Conservation (phyloP, 2,113 vertebrate species). For the Zosterops pallidus region DNA sequence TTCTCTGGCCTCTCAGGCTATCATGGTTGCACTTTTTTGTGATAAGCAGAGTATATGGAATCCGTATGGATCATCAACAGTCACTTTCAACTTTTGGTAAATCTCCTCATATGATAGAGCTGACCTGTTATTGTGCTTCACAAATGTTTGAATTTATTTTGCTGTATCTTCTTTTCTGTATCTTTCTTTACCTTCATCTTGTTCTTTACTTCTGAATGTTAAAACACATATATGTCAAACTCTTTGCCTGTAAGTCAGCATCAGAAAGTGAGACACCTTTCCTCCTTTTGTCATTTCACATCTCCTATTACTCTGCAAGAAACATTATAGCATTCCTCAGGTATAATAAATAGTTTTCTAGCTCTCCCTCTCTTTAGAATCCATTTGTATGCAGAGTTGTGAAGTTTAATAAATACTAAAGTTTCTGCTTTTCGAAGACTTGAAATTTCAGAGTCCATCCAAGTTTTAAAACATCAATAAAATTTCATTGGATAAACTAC, state of each 20-base stretch:
- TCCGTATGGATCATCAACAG: neutral
- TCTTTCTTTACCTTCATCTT: neutral
- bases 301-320: neutral
- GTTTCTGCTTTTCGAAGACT: neutral
- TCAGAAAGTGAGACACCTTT: neutral
- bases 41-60: neutral
- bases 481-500: neutral
- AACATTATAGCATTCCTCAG: neutral
- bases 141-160: neutral
- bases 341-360: neutral
- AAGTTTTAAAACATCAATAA: neutral
- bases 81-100: neutral
- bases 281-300: neutral
- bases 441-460: neutral
- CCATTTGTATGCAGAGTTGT: neutral
- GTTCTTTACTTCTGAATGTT: neutral
- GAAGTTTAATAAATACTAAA: neutral
- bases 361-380: neutral
- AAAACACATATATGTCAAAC: neutral
- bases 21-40: neutral
- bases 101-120: neutral
- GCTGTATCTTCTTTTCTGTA: neutral
- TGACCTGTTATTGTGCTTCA: neutral
- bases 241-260: neutral
- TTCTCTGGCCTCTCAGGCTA: neutral